These are phyloP conservation scores for Plebejus melissa DNA, from an alignment of 2,888 invertebrate species.

Conservation along the genomic window DNA sequence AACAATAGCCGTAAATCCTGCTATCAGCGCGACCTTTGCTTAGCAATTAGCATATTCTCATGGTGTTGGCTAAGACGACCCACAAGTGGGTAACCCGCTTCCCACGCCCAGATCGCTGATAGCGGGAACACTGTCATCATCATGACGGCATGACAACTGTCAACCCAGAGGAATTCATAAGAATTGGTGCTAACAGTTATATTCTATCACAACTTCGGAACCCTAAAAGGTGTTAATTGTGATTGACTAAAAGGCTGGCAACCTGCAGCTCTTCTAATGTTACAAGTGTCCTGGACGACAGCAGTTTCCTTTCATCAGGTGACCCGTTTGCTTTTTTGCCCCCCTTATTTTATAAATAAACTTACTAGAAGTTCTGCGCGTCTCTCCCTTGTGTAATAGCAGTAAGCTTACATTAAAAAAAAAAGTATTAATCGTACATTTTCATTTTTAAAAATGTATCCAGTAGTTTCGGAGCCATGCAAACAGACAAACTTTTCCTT, in stretches of 20 bases:
- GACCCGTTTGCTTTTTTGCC: neutral
- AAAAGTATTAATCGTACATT: too few relatives aligned
- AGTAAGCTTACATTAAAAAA: too few relatives aligned
- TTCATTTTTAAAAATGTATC: too few relatives aligned
- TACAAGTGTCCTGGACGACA: too few relatives aligned
- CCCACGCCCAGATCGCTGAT: slow-evolving; percentile 51
- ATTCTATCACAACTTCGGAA: neutral
- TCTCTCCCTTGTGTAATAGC: too few relatives aligned
- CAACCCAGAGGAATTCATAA: neutral
- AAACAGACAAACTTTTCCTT: too few relatives aligned
- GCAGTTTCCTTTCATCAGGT: too few relatives aligned
- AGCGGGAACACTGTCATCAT: slow-evolving; percentile 23
- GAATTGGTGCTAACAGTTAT: neutral
- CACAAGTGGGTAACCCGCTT: slow-evolving; percentile 56
- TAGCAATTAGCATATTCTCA: slow-evolving; percentile 25
- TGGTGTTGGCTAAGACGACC: slow-evolving; percentile 30
- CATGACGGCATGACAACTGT: slow-evolving; percentile 23
- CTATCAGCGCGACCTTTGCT: neutral
- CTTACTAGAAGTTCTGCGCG: too few relatives aligned
- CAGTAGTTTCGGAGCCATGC: too few relatives aligned
- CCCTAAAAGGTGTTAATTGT: neutral
- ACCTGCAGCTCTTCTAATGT: too few relatives aligned
- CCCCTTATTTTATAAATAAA: neutral
- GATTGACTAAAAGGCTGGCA: too few relatives aligned
- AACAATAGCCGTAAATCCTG: slow-evolving; percentile 16